A percentile compares a stretch with the other conserved stretches of the same genome.
phyloP scores from a whole-genome alignment of 2,113 vertebrate genomes.

The Gnathonemus echidnorhynchus region DNA sequence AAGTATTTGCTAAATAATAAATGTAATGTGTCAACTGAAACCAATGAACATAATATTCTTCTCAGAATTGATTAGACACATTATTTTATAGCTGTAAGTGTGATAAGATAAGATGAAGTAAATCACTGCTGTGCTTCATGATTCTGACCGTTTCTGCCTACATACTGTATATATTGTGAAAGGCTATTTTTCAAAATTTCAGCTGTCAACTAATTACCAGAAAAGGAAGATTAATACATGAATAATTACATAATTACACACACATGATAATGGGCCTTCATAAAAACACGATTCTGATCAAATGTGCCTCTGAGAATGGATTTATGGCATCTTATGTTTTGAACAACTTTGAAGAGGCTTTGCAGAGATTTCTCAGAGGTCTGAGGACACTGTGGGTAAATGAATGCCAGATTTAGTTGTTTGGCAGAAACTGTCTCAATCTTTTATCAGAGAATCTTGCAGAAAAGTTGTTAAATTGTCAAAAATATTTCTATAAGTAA shows the following conservation, averaged over 20 bases:
- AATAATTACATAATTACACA: neutral
- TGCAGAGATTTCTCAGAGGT: neutral
- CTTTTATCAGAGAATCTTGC: neutral
- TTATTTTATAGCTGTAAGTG: neutral
- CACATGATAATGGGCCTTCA: neutral
- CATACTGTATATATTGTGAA: neutral
- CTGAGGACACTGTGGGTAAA: neutral
- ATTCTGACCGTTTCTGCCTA: neutral
- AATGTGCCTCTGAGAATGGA: neutral
- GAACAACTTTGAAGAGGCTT: constrained; percentile 1
- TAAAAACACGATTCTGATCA: neutral
- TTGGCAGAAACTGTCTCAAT: neutral
- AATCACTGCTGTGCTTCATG: neutral
- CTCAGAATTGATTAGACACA: neutral
- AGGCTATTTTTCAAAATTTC: neutral
- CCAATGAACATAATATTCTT: neutral
- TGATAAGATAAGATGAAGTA: neutral
- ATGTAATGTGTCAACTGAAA: neutral
- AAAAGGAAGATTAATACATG: neutral
- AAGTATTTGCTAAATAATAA: neutral
- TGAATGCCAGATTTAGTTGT: neutral
- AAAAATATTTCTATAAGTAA: neutral
- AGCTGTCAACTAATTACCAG: neutral
- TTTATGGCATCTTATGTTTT: neutral
- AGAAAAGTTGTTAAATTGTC: neutral